Evolutionary conservation across 1,140 invertebrate genomes (phyloP), one percentile per base, ranked within the genome.

Genomic region (Pygmarrhopalites habei): DNA sequence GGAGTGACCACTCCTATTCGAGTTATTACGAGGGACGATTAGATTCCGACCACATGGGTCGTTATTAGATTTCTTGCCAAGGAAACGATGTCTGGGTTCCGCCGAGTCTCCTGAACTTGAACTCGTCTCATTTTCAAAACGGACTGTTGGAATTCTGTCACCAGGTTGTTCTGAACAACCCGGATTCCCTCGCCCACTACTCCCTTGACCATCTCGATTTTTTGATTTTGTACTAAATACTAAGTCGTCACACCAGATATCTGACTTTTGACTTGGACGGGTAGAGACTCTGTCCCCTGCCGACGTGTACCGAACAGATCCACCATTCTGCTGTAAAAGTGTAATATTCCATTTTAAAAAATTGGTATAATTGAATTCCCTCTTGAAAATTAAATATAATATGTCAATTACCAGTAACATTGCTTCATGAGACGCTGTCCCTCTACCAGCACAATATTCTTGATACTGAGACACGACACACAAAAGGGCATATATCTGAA

Each of bases 381-480:
- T n/a, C n/a, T 35, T 35, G 32, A 35, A 35, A 35, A 35, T 7
- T 35, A 15, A n/a, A n/a, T n/a, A n/a, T n/a, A n/a, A n/a, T n/a
- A n/a, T n/a, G n/a, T n/a, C n/a, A n/a, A 35, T 35, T 35, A 35
- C 32, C 32, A 35, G 5, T 35, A 35, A 15, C 32, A 35, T 35
- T 3, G 10, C 73, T 66, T 84, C 81, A 65, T 85, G 82, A 30
- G 79, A 79, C 1, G 84, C 83, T 17, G 83, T 86, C 2, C 87
- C 87, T 58, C 87, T 76, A 4, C 87, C 87, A 7, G 81, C 85
- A 62, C 80, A 77, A 66, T 88, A 85, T 73, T 89, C 87, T 73
- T 89, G 87, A 71, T 87, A 89, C 72, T 89, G 87, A 3, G 87
- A 89, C 67, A 88, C 82, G 51, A 90, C 87, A 79, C 87, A 89